Conservation (phyloP, 2,113 vertebrate genomes). For the Protobothrops mucrosquamatus region DNA sequence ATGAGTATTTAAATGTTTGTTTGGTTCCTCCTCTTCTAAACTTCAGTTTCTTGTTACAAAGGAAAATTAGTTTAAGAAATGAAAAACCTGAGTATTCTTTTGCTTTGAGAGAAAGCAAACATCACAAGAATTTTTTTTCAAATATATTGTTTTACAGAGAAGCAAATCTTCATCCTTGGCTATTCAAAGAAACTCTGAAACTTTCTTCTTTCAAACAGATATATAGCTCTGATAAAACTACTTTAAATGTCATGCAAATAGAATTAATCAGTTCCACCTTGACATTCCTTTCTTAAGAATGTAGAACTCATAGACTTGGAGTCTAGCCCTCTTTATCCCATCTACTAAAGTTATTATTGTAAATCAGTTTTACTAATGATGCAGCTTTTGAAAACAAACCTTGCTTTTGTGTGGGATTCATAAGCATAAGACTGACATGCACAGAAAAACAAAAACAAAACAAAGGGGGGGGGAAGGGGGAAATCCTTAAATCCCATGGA, state of each 20-base stretch:
- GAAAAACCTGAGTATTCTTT: neutral
- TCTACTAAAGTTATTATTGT: neutral
- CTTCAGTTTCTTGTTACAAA: neutral
- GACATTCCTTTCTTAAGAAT: neutral
- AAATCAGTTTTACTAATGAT: neutral
- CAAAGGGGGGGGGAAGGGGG: neutral
- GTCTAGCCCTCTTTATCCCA: neutral
- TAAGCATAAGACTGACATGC: neutral
- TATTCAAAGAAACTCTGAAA: neutral
- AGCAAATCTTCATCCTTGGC: neutral
- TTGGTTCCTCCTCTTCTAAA: neutral
- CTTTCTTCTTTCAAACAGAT: neutral
- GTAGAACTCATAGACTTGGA: neutral
- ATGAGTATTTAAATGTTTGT: neutral
- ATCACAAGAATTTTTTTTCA: neutral
- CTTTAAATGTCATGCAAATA: neutral
- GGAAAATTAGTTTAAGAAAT: neutral
- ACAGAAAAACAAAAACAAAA: neutral
- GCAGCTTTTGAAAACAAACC: neutral
- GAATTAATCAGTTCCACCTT: neutral
- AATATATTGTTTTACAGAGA: neutral
- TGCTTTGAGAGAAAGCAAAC: neutral
- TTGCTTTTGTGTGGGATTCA: slow-evolving; percentile 6
- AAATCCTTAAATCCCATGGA: slow-evolving; percentile 10
- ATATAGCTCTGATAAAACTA: neutral